Percentiles rank a stretch among this genome's conserved stretches.
Evolutionary conservation across 2,888 invertebrate genomes (phyloP).

Genomic region (Germaria angustata): DNA sequence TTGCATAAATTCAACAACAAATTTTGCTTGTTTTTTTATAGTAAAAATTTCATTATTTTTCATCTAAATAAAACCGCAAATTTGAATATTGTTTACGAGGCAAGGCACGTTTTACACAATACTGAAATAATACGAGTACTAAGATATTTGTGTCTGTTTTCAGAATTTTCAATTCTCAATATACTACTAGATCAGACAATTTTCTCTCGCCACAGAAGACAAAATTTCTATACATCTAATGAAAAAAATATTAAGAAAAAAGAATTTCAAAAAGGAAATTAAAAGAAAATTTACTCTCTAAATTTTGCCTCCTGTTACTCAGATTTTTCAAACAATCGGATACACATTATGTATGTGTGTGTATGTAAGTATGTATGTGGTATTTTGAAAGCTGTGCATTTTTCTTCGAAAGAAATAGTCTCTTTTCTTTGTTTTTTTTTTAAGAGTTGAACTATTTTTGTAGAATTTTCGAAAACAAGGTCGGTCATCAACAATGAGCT

Average conservation of each 20-base stretch:
- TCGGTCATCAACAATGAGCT: slow-evolving; percentile 1
- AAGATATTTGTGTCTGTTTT: slow-evolving; percentile 49
- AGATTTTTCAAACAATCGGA: background rate
- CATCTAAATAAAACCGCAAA: slow-evolving; percentile 53
- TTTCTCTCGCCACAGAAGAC: slow-evolving; percentile 17
- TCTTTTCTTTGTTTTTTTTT: background rate
- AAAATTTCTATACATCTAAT: background rate
- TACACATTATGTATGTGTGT: no score
- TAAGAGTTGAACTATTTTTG: slow-evolving; percentile 9
- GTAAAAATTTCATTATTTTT: slow-evolving; percentile 20
- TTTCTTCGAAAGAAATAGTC: background rate
- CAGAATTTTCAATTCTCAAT: slow-evolving; percentile 45
- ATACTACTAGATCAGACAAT: slow-evolving; percentile 1
- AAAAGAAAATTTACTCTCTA: no score
- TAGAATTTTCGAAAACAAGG: slow-evolving; percentile 27
- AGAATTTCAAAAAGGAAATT: slow-evolving; percentile 1
- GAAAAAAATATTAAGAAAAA: background rate
- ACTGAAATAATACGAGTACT: slow-evolving; percentile 48
- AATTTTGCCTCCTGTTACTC: background rate
- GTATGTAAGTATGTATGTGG: no score
- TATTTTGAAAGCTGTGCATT: background rate
- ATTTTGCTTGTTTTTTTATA: slow-evolving; percentile 32
- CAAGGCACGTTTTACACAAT: slow-evolving; percentile 62
- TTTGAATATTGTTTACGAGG: slow-evolving; percentile 50
- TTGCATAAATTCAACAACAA: background rate